Percentiles rank a stretch among this genome's conserved stretches.
Conservation (phyloP, 2,113 vertebrate genomes). For the Corvus moneduloides region DNA sequence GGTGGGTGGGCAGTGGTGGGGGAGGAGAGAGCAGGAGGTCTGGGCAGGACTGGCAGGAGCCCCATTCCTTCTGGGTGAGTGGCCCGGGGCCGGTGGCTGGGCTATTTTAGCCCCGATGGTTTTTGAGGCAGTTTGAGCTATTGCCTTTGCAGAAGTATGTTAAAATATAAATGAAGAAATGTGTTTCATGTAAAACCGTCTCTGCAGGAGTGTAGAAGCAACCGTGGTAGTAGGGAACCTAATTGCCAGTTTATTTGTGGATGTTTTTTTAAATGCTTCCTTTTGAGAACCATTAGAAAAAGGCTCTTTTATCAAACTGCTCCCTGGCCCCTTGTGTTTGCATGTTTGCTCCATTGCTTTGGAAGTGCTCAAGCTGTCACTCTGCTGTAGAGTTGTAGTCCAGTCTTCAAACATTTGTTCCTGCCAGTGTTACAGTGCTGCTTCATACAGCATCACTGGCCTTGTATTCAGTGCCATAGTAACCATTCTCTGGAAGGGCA, state of each 20-base stretch:
- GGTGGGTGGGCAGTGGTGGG: not conserved
- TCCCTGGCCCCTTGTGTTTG: not conserved
- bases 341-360: not conserved
- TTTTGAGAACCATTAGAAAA: not conserved
- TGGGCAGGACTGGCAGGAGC: not conserved
- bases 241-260: not conserved
- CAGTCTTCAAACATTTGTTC: not conserved
- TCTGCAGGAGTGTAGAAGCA: not conserved
- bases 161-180: slow-evolving; percentile 22
- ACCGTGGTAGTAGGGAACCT: not conserved
- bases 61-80: not conserved
- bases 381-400: not conserved
- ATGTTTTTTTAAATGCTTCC: not conserved
- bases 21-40: not conserved
- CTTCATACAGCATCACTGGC: not conserved
- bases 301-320: not conserved
- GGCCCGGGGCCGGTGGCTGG: not conserved
- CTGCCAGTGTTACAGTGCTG: not conserved
- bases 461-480: not conserved
- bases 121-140: not conserved
- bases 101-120: not conserved
- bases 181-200: not conserved
- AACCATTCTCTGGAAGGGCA: not conserved
- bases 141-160: slow-evolving; percentile 3
- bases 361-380: not conserved